phyloP scores from a whole-genome alignment of 2,797 vertebrate genomes.

The Vireo griseus region DNA sequence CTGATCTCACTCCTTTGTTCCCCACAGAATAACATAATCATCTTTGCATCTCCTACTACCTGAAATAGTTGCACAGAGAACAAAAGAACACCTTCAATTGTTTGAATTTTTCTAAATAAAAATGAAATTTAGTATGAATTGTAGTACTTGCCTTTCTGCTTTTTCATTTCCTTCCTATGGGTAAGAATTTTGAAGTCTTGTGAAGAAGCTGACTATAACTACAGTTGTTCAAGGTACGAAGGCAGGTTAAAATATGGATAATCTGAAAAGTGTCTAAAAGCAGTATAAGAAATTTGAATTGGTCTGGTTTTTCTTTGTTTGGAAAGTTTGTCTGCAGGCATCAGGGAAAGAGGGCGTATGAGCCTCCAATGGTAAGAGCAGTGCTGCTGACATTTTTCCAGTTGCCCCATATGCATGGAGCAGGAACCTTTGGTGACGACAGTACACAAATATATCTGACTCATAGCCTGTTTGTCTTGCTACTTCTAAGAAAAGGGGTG shows the following conservation, averaged over 20 bases:
- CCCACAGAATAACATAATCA: neutral
- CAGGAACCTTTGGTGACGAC: neutral
- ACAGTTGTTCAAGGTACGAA: neutral
- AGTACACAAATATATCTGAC: neutral
- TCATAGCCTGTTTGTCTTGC: neutral
- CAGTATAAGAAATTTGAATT: neutral
- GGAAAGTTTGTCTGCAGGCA: neutral
- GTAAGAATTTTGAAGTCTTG: neutral
- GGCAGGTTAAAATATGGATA: neutral
- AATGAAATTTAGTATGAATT: neutral
- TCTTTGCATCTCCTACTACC: neutral
- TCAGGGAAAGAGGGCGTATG: rapidly evolving
- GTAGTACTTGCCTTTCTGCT: neutral
- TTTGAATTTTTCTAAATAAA: neutral
- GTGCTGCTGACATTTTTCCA: neutral
- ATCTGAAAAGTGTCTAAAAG: neutral
- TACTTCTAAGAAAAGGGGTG: neutral
- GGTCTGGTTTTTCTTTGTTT: neutral
- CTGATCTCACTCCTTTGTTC: neutral
- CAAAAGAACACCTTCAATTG: neutral
- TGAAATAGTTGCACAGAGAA: neutral
- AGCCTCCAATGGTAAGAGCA: neutral
- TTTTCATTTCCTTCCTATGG: neutral
- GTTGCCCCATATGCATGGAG: rapidly evolving
- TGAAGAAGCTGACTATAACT: neutral